Conservation (phyloP, 2,113 vertebrate genomes). For the Pollachius pollachius region DNA sequence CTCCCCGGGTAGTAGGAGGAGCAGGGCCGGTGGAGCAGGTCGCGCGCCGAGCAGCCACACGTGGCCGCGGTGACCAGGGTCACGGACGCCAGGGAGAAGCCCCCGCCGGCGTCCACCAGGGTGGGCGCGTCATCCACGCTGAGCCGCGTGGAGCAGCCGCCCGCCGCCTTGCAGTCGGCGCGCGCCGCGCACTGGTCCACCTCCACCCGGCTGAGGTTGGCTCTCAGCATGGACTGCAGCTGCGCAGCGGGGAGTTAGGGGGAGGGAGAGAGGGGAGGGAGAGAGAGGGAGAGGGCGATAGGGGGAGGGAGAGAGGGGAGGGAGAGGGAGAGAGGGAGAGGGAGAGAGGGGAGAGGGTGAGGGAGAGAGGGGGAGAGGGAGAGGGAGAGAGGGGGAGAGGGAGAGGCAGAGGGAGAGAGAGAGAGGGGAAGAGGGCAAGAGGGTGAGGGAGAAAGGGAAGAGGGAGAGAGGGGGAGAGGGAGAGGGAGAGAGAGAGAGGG, state of each 20-base stretch:
- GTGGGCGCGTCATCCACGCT: constrained; percentile 69
- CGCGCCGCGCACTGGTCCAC: constrained; percentile 78
- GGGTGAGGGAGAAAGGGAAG: neutral
- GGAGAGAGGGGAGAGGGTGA: too few species aligned
- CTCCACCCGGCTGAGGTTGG: constrained; percentile 77
- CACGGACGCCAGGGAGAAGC: constrained; percentile 74
- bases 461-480: neutral
- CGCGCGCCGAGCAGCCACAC: constrained; percentile 73
- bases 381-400: neutral
- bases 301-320: neutral
- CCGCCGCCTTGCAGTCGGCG: constrained; percentile 66
- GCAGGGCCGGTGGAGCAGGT: constrained; percentile 73
- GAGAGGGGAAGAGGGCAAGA: neutral
- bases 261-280: constrained; percentile 20
- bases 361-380: neutral
- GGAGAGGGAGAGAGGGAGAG: neutral
- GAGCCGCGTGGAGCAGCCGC: constrained; percentile 66
- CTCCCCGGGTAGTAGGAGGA: constrained; percentile 74
- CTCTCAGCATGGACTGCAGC: constrained; percentile 77
- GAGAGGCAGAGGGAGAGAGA: neutral
- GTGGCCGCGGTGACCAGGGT: constrained; percentile 47
- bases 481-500: neutral
- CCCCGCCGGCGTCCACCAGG: constrained; percentile 71
- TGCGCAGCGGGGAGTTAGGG: constrained; percentile 33
- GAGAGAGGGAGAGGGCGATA: neutral